Base-by-base conservation (phyloP, 2,888 invertebrate species). In the Catocala fraxini region DNA sequence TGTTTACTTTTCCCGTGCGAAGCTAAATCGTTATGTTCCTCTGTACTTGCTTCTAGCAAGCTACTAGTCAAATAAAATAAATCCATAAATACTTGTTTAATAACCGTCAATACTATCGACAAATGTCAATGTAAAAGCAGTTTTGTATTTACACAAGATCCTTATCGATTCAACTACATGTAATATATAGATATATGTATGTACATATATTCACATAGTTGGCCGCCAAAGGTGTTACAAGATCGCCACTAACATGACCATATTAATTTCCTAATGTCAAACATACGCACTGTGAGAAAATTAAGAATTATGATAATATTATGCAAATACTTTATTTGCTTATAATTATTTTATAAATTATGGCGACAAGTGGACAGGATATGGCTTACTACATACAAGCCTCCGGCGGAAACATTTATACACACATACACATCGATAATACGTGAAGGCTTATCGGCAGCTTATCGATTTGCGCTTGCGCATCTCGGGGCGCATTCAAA, bases 401-500 rank as follows among this genome's bases (percentile, higher is more conserved):
- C 47, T 83, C 83, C 85, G 86, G 78, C 91, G 92, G 91, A 92
- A 89, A 88, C 79, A 81, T 79, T 74, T 65, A 69, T 76, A 75
- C 77, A 79, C 81, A 86, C 85, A 81, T 81, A 84, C 79, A 79
- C 71, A 82, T 56, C 56, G 55, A 74, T 70, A 60, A 51, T 60
- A 56, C 51, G 51, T 65, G 60, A 65, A 75, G 69, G 83, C 86
- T 91, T 93, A 93, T 93, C 91, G 88, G 81, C 80, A 87, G 86
- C 85, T 90, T 90, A 92, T 92, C 92, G 87, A 82, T 82, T 82
- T 72, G 84, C 91, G 90, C 85, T 85, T 85, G 90, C 90, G 91
- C 92, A 92, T 92, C 92, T 91, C 87, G 85, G 73, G 73, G 78
- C 89, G 91, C 90, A 93, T 93, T 93, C 90, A 93, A 93, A 93